Evolutionary conservation across 2,113 vertebrate species (phyloP), one percentile per base, ranked within the genome.

Genomic region (Crotalus viridis): DNA sequence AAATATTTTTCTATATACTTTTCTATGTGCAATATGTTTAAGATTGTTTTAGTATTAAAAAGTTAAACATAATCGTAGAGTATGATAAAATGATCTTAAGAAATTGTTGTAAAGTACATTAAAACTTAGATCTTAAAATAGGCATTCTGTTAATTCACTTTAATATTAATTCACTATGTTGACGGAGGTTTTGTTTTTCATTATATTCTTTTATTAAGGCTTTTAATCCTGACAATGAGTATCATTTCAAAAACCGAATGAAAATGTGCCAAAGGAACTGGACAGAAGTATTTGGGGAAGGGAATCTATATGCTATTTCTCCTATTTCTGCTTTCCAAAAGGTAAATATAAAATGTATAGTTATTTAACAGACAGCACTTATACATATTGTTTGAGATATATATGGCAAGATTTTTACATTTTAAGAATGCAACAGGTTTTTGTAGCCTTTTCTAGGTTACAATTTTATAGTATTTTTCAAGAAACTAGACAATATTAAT

Each of bases 181-280:
- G 69, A 33, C 26, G 92, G 90, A 94, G 93, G 89, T 28, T 52
- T 56, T 93, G 43, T 89, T 94, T 12, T 26, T 89, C 92, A 43
- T 81, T 33, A 48, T 93, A 46, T 61, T 90, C 93, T 93, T 96
- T 69, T 90, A 90, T 96, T 91, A 96, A 99, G 99, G 99, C 99
- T 64, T 99, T 99, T 94, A 99, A 99, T 96, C 99, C 99, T 0
- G 99, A 99, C 96, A 99, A 99, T 22, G 99, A 99, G 95, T 99
- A 99, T 97, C 99, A 99, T 96, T 99, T 99, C 97, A 99, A 99
- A 97, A 99, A 99, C 94, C 98, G 99, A 94, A 99, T 99, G 99
- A 99, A 99, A 97, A 97, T 98, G 0, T 99, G 98, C 95, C 99
- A 99, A 95, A 99, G 99, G 96, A 99, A 99, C 97, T 99, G 99